These are phyloP conservation scores for Sebastes hubbsi DNA, from an alignment of 2,797 vertebrate genomes.

Conservation along the genomic window DNA sequence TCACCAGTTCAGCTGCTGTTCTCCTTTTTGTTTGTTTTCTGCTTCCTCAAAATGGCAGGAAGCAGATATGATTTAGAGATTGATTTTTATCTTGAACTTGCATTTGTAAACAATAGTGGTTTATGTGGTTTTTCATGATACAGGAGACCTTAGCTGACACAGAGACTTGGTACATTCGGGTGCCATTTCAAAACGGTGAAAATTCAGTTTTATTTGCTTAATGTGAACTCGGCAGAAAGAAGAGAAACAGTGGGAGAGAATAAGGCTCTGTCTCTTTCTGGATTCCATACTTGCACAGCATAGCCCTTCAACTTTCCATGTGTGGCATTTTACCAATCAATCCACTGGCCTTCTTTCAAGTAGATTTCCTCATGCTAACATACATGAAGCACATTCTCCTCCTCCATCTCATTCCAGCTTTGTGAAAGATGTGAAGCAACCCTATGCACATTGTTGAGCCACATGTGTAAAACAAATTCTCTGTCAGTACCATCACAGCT, in stretches of 20 bases:
- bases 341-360: conserved; percentile 1
- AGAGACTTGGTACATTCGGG: neutral
- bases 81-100: neutral
- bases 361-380: neutral
- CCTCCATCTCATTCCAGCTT: neutral
- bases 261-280: neutral
- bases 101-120: neutral
- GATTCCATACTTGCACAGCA: neutral
- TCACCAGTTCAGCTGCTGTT: neutral
- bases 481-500: conserved; percentile 4
- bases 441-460: conserved; percentile 39
- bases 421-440: conserved; percentile 24
- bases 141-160: neutral
- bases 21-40: conserved; percentile 6
- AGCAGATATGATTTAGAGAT: conserved; percentile 32
- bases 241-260: neutral
- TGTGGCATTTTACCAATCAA: conserved; percentile 2
- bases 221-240: conserved; percentile 15
- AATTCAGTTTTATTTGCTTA: conserved; percentile 1
- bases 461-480: conserved; percentile 68
- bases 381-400: conserved; percentile 10
- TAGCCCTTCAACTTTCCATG: conserved; percentile 29
- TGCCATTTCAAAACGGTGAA: neutral
- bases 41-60: conserved; percentile 42
- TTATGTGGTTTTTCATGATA: neutral